Evolutionary conservation across 1,140 invertebrate genomes (phyloP), one percentile per base, ranked within the genome.

Genomic region (Formica selysi): DNA sequence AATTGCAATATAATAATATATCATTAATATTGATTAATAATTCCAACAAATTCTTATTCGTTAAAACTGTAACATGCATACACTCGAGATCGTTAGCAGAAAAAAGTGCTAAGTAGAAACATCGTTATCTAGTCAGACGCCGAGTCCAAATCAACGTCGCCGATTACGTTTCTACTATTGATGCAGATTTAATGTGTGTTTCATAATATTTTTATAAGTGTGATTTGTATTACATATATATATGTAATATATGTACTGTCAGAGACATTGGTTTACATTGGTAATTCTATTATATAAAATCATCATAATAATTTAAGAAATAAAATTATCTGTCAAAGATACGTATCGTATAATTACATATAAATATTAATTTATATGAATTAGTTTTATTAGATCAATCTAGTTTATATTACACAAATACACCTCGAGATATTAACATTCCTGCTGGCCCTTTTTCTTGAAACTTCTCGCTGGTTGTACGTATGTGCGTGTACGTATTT

Each of bases 91-190:
- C 32, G 19, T 48, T 16, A 16, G 2, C 6, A 10, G 26, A 85
- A 78, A 78, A 64, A 76, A 65, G 29, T 16, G 26, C 2, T 22
- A 59, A 89, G 87, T 89, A 41, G 87, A 89, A 86, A 65, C n/a
- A 38, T 78, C 84, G 26, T n/a, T n/a, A 10, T 10, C 2, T 78
- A 26, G 88, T 83, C 88, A 62, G 76, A 48, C 13, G 48, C 5
- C 16, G 48, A 51, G 16, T 51, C 4, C 48, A 13, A 19, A 51
- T 51, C 26, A 83, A 61, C 81, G 0, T 10, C 19, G 36, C n/a
- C 22, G 13, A 76, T n/a, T 22, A n/a, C 36, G 3, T 51, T 10
- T 36, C 19, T 29, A 36, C 19, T 64, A 4, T 76, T n/a, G 38
- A 4, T 48, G 4, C 8, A 32, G 1, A 48, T 51, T 78, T 22